Percentiles rank a stretch among this genome's conserved stretches.
These are phyloP conservation scores for Staurois parvus DNA, from an alignment of 2,797 vertebrate species.

Conservation along the genomic window DNA sequence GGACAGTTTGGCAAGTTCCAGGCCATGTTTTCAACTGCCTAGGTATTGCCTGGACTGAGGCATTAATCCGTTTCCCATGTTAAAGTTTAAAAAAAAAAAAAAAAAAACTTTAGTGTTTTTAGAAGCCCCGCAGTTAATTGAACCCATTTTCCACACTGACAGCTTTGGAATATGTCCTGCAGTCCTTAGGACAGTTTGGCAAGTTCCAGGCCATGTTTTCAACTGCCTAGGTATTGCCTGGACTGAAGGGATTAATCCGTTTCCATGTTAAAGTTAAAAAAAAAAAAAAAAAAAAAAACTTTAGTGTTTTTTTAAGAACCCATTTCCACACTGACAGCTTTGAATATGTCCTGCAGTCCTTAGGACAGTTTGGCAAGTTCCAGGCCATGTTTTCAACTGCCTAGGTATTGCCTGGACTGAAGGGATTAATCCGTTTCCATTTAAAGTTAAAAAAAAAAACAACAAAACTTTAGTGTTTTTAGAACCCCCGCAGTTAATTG, in stretches of 20 bases:
- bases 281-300: too few relatives aligned
- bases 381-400: slow-evolving; percentile 24
- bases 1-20: slow-evolving; percentile 19
- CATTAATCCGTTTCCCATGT: slow-evolving; percentile 36
- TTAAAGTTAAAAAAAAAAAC: too few relatives aligned
- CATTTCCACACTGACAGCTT: slow-evolving; percentile 22
- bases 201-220: slow-evolving; percentile 31
- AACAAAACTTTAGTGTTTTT: too few relatives aligned
- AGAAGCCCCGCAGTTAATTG: too few relatives aligned
- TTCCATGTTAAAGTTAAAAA: slow-evolving; percentile 43
- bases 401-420: slow-evolving; percentile 30
- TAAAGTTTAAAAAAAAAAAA: too few relatives aligned
- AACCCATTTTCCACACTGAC: slow-evolving; percentile 13
- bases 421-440: slow-evolving; percentile 36
- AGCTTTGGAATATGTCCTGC: slow-evolving; percentile 11
- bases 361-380: slow-evolving; percentile 22
- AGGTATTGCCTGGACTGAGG: slow-evolving; percentile 30
- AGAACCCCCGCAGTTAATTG: too few relatives aligned
- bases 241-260: slow-evolving; percentile 35
- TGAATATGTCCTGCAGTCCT: slow-evolving; percentile 1
- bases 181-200: neutral
- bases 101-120: too few relatives aligned
- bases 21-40: slow-evolving; percentile 28
- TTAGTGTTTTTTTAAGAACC: too few relatives aligned
- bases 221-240: slow-evolving; percentile 31